Percentiles rank a stretch among this genome's conserved stretches.
These are phyloP conservation scores for Caranx ignobilis DNA, from an alignment of 2,113 vertebrate genomes.

Conservation along the genomic window DNA sequence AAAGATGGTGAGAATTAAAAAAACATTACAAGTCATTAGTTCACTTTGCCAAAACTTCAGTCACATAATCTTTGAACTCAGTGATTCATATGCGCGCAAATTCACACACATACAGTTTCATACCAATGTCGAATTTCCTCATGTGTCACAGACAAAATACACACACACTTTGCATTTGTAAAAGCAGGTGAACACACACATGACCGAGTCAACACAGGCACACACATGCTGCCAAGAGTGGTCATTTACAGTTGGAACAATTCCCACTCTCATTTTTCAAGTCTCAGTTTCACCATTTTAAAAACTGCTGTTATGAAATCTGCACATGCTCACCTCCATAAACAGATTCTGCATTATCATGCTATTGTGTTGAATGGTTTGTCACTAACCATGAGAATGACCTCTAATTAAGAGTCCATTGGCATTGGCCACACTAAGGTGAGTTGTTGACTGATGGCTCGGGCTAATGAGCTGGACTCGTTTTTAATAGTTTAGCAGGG, in stretches of 20 bases:
- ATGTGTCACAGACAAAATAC: background rate
- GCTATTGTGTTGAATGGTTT: background rate
- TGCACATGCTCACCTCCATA: background rate
- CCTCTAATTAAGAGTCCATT: conserved; percentile 25
- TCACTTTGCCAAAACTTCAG: too few relatives aligned
- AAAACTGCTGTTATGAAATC: background rate
- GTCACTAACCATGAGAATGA: conserved; percentile 8
- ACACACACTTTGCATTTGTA: background rate
- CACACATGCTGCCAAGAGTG: background rate
- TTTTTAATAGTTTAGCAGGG: conserved; percentile 27
- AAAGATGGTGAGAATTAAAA: background rate
- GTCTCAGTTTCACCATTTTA: conserved; percentile 17
- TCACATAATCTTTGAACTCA: too few relatives aligned
- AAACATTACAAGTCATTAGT: too few relatives aligned
- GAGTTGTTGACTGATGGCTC: conserved; percentile 29
- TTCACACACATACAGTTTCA: background rate
- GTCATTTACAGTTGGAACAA: background rate
- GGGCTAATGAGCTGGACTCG: conserved; percentile 31
- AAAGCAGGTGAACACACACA: background rate
- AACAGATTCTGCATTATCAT: background rate
- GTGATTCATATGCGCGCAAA: background rate
- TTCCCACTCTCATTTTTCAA: background rate
- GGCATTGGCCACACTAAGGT: background rate
- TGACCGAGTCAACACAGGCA: background rate
- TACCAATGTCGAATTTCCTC: background rate